phyloP scores from a whole-genome alignment of 2,797 vertebrate species.

The Nothura maculosa region DNA sequence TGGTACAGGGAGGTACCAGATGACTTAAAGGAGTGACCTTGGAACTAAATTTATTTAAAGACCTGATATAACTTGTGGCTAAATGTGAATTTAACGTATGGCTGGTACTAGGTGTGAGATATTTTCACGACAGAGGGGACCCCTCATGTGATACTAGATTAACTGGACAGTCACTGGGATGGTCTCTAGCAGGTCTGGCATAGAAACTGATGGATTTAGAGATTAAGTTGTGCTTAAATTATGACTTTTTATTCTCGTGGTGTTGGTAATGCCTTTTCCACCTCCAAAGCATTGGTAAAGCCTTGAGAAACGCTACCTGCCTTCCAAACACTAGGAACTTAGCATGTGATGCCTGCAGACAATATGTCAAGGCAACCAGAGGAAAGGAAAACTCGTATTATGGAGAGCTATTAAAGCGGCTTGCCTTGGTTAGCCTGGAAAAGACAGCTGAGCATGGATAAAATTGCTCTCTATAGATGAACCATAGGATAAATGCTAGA shows the following conservation, averaged over 20 bases:
- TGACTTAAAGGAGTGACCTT: background rate
- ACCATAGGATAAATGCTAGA: background rate
- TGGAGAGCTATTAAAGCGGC: background rate
- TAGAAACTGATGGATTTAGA: background rate
- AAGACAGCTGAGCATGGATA: background rate
- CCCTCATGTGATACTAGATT: fast-evolving
- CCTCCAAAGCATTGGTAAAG: background rate
- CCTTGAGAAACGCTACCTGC: background rate
- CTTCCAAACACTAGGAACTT: background rate
- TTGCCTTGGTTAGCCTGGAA: background rate
- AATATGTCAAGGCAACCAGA: background rate
- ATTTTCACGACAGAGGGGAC: background rate
- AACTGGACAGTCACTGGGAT: background rate
- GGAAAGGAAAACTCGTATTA: background rate
- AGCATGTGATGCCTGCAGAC: background rate
- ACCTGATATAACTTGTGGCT: background rate
- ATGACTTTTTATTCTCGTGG: fast-evolving
- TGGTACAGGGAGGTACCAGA: background rate
- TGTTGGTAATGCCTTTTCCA: background rate
- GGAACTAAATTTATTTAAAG: background rate
- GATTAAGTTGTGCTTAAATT: fast-evolving
- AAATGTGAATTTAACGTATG: background rate
- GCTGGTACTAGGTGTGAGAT: background rate
- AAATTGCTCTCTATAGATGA: background rate
- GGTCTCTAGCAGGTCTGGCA: background rate